phyloP scores from a whole-genome alignment of 2,113 vertebrate genomes.

The Daubentonia madagascariensis region DNA sequence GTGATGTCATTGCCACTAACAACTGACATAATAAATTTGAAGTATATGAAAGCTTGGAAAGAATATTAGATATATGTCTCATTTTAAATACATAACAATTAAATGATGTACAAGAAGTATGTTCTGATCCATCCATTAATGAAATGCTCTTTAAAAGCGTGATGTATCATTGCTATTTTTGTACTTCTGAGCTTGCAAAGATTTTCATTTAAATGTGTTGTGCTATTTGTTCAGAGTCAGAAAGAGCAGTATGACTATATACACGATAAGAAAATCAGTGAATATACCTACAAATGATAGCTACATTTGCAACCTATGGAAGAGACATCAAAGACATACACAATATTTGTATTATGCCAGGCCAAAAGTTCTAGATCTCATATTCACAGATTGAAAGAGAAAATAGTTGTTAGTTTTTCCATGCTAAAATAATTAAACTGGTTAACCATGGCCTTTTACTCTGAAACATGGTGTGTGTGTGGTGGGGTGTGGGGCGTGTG shows the following conservation, averaged over 20 bases:
- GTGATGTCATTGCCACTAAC: constrained; percentile 84
- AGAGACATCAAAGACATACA: not conserved
- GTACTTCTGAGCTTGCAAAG: constrained; percentile 44
- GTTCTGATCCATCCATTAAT: constrained; percentile 79
- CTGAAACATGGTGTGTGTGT: not conserved
- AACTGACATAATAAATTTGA: constrained; percentile 82
- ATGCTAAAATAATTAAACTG: not conserved
- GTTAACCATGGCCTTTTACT: not conserved
- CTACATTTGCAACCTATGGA: not conserved
- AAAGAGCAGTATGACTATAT: constrained; percentile 4
- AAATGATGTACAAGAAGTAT: constrained; percentile 77
- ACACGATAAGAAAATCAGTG: constrained; percentile 2
- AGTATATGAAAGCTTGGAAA: constrained; percentile 74
- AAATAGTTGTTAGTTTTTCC: not conserved
- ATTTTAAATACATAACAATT: constrained; percentile 81
- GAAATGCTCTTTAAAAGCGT: constrained; percentile 80
- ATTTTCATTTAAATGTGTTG: constrained; percentile 58
- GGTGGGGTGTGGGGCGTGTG: not conserved
- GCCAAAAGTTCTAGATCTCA: not conserved
- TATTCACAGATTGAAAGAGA: not conserved
- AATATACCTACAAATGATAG: not conserved
- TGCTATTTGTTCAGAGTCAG: constrained; percentile 52
- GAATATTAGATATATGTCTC: constrained; percentile 74
- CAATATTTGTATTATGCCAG: not conserved
- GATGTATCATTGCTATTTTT: constrained; percentile 69